These are phyloP conservation scores for Chunga burmeisteri DNA, from an alignment of 2,113 vertebrate species.

Conservation along the genomic window DNA sequence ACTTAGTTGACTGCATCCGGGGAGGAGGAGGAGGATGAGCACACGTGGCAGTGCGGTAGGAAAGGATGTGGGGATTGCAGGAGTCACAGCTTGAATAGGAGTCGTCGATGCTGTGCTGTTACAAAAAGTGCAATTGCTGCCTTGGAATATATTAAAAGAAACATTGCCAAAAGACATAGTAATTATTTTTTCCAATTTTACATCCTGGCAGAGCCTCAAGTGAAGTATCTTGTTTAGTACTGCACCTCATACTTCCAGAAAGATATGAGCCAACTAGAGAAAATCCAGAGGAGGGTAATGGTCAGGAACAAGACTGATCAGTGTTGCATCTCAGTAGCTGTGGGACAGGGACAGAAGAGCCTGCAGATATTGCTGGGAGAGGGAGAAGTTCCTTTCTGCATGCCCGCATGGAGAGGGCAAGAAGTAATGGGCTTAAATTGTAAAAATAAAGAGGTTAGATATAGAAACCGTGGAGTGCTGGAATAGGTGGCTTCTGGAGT, in stretches of 20 bases:
- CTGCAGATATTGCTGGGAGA: not conserved
- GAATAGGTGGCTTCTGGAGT: not conserved
- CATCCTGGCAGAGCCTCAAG: not conserved
- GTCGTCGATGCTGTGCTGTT: not conserved
- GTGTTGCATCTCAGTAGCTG: accelerated
- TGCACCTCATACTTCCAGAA: not conserved
- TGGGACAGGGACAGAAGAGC: not conserved
- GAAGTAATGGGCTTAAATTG: not conserved
- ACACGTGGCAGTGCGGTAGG: accelerated
- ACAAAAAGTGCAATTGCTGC: not conserved
- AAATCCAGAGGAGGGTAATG: not conserved
- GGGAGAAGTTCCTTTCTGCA: not conserved
- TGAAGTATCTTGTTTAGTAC: not conserved
- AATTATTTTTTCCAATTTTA: not conserved
- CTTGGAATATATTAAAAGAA: not conserved
- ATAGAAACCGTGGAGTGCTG: not conserved
- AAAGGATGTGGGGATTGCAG: not conserved
- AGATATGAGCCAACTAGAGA: not conserved
- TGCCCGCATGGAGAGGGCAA: not conserved
- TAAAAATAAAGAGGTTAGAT: not conserved
- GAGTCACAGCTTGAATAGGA: not conserved
- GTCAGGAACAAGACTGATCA: accelerated
- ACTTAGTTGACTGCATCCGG: not conserved
- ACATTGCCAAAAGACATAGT: not conserved
- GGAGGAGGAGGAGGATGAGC: not conserved